Conservation (phyloP, 2,113 vertebrate species). For the Callithrix jacchus region DNA sequence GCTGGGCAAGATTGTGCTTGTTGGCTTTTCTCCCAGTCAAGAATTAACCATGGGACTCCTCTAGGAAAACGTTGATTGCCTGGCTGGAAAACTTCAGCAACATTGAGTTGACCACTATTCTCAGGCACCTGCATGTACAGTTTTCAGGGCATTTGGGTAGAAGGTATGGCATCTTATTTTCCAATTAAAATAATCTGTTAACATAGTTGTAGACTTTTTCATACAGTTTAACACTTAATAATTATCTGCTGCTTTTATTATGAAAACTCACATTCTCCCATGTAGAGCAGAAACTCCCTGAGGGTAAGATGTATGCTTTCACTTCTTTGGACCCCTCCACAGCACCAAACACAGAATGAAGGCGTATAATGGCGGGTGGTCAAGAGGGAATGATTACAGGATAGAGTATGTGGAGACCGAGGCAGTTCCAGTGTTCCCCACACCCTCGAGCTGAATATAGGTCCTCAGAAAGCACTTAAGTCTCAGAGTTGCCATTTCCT, state of each 20-base stretch:
- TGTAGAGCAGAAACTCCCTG: background rate
- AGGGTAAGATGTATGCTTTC: background rate
- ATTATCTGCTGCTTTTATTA: conserved; percentile 35
- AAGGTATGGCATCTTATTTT: background rate
- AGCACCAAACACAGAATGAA: background rate
- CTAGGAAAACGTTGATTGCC: background rate
- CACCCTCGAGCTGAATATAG: background rate
- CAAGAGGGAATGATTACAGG: background rate
- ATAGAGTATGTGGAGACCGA: background rate
- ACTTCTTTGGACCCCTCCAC: background rate
- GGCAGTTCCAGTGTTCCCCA: background rate
- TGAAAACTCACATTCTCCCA: conserved; percentile 26
- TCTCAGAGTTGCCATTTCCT: conserved; percentile 29
- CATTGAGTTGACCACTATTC: background rate
- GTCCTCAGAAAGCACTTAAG: background rate
- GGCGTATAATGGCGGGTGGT: background rate
- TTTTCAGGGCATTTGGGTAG: background rate
- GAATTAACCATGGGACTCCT: background rate
- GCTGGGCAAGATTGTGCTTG: background rate
- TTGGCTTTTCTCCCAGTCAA: background rate
- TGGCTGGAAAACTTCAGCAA: conserved; percentile 26
- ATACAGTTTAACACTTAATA: background rate
- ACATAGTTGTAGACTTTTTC: background rate
- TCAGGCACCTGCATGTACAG: background rate
- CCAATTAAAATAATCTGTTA: background rate